A percentile compares a stretch with the other conserved stretches of the same genome.
These are phyloP conservation scores for Nyctibius grandis DNA, from an alignment of 2,797 vertebrate genomes.

Conservation along the genomic window DNA sequence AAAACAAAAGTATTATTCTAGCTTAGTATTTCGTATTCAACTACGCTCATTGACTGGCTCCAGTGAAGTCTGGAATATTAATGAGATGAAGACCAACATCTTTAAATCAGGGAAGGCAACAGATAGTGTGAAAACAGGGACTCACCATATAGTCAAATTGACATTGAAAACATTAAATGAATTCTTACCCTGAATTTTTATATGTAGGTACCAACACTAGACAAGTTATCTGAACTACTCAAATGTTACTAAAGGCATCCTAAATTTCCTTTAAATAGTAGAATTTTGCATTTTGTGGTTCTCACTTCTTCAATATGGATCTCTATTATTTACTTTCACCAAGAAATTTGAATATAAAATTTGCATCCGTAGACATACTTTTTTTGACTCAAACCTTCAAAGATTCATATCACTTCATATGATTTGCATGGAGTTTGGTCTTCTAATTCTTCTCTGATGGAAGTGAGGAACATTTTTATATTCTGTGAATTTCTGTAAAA, in stretches of 20 bases:
- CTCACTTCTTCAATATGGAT: slow-evolving; percentile 8
- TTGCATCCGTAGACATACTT: slow-evolving; percentile 1
- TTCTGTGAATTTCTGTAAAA: neutral
- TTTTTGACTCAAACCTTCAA: slow-evolving; percentile 31
- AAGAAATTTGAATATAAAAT: slow-evolving; percentile 15
- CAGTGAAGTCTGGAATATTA: neutral
- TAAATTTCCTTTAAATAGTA: slow-evolving; percentile 21
- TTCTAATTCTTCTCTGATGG: neutral
- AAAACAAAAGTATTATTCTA: neutral
- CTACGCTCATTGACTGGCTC: neutral
- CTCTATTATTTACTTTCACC: slow-evolving; percentile 28
- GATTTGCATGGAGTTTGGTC: slow-evolving; percentile 4
- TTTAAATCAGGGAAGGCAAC: neutral
- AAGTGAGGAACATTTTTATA: neutral
- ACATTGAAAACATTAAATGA: neutral
- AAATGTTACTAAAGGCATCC: neutral
- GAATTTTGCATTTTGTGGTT: slow-evolving; percentile 3
- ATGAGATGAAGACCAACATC: neutral
- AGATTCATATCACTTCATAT: neutral
- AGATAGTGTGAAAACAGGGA: neutral
- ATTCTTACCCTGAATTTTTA: neutral
- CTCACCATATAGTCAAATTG: neutral
- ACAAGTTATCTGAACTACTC: neutral
- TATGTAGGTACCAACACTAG: neutral
- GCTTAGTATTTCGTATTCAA: neutral